phyloP scores from a whole-genome alignment of 2,113 vertebrate genomes.

The Rutilus rutilus region DNA sequence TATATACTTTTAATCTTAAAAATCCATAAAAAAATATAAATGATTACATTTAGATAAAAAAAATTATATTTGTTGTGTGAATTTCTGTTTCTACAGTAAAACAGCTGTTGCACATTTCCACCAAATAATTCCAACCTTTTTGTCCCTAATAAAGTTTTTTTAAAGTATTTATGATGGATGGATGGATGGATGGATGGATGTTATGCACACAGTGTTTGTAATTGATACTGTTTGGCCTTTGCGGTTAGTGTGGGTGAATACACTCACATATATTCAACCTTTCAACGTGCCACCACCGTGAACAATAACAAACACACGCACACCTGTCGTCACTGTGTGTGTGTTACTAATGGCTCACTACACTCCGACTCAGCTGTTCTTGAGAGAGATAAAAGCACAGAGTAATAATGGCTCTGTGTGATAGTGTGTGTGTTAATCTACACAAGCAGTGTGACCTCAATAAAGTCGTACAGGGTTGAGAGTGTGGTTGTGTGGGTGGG shows the following conservation, averaged over 20 bases:
- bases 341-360: background rate
- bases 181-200: background rate
- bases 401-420: background rate
- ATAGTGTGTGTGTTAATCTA: conserved; percentile 2
- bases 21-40: background rate
- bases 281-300: conserved; percentile 1
- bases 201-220: background rate
- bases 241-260: conserved; percentile 25
- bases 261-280: conserved; percentile 26
- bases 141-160: too few relatives aligned
- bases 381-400: background rate
- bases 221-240: conserved; percentile 19
- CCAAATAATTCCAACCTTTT: too few relatives aligned
- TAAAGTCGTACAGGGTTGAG: background rate
- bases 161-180: background rate
- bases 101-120: too few relatives aligned
- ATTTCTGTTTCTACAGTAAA: too few relatives aligned
- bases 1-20: background rate
- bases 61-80: background rate
- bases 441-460: conserved; percentile 13
- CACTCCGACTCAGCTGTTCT: background rate
- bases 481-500: background rate
- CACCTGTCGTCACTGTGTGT: conserved; percentile 19
- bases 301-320: conserved; percentile 38
- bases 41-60: background rate